Percentiles rank a stretch among this genome's conserved stretches.
Conservation (phyloP, 1,140 invertebrate genomes). For the Diprion similis region DNA sequence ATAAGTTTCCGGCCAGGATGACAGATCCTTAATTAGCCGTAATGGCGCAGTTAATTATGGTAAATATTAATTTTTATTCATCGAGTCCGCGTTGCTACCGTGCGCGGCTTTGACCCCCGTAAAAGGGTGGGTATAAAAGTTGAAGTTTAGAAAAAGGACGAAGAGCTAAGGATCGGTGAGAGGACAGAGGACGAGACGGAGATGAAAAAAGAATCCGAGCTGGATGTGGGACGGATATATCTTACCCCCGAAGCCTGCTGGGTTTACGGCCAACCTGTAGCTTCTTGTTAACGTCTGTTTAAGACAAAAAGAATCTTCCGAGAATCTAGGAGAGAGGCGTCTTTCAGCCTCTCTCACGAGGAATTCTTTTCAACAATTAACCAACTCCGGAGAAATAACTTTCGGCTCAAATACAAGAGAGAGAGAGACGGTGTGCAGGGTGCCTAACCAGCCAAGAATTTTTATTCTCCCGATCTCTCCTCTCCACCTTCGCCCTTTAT, state of each 20-base stretch:
- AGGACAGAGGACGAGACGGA: not conserved
- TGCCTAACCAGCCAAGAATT: not conserved
- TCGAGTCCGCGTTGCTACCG: constrained; percentile 19
- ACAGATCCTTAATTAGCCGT: constrained; percentile 19
- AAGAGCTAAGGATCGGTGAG: not conserved
- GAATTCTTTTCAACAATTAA: constrained; percentile 3
- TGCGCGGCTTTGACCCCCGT: not conserved
- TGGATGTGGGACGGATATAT: not conserved
- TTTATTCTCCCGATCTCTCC: not conserved
- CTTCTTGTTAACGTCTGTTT: constrained; percentile 12
- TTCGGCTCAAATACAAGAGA: not conserved
- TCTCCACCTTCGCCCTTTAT: not conserved
- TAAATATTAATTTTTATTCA: constrained; percentile 32
- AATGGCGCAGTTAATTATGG: constrained; percentile 22
- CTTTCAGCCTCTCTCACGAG: not conserved
- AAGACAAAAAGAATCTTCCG: constrained; percentile 5
- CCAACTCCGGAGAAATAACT: not conserved
- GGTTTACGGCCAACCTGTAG: constrained; percentile 5
- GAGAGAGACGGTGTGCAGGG: too few species aligned
- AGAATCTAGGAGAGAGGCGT: not conserved
- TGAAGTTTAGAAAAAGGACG: not conserved
- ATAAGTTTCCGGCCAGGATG: not conserved
- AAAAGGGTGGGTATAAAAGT: not conserved
- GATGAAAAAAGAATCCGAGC: constrained; percentile 3
- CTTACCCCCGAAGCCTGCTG: not conserved